These are phyloP conservation scores for Paradisaea rubra DNA, from an alignment of 2,113 vertebrate genomes.

Conservation along the genomic window DNA sequence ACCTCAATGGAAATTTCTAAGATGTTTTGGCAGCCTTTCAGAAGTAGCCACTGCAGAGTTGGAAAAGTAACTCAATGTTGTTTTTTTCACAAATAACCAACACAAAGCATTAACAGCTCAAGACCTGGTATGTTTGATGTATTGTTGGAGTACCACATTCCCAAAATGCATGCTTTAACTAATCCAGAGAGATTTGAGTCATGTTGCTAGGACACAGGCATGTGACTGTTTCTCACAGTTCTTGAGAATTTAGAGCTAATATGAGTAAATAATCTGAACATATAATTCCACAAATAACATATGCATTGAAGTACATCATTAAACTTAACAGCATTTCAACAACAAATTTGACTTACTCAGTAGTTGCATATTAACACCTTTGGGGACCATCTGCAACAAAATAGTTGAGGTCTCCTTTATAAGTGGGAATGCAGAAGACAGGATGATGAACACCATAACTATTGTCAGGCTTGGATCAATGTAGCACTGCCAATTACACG, in stretches of 20 bases:
- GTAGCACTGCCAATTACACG: constrained; percentile 86
- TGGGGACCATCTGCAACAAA: constrained; percentile 83
- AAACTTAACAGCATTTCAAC: neutral
- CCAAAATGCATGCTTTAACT: constrained; percentile 51
- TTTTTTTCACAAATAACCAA: neutral
- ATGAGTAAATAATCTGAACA: neutral
- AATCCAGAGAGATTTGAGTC: constrained; percentile 50
- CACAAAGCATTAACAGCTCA: constrained; percentile 2
- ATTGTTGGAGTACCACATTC: constrained; percentile 3
- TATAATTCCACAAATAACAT: neutral
- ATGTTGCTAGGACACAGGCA: constrained; percentile 9
- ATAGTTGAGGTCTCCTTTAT: constrained; percentile 81
- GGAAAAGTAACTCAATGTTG: neutral
- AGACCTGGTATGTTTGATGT: neutral
- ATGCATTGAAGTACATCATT: neutral
- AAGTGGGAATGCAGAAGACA: constrained; percentile 78
- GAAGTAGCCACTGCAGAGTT: neutral
- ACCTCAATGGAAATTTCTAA: neutral
- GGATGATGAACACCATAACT: constrained; percentile 80
- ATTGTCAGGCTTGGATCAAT: constrained; percentile 83
- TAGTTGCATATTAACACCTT: constrained; percentile 67
- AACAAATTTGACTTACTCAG: constrained; percentile 70
- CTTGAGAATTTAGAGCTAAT: constrained; percentile 1
- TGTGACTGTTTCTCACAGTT: neutral
- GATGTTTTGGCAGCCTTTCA: neutral